Percentiles rank a stretch among this genome's conserved stretches.
phyloP scores from a whole-genome alignment of 1,140 invertebrate genomes.

The Kradibia gibbosae region DNA sequence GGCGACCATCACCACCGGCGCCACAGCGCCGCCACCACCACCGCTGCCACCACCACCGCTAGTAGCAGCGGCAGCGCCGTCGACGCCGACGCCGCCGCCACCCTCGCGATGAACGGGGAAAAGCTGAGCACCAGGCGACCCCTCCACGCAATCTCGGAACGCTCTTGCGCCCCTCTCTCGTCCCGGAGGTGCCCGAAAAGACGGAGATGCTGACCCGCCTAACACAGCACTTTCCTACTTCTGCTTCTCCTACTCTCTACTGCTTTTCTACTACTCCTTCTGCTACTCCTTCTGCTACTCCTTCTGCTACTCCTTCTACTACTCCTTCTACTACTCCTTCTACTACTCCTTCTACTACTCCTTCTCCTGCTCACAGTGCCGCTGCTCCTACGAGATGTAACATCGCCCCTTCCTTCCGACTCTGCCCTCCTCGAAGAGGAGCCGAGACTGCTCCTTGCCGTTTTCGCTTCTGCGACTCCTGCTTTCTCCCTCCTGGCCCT shows the following conservation, averaged over 20 bases:
- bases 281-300: slow-evolving; percentile 40
- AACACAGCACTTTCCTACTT: neutral
- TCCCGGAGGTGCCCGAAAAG: neutral
- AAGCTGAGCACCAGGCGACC: slow-evolving; percentile 47
- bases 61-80: neutral
- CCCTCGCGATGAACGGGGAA: slow-evolving; percentile 23
- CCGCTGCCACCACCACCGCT: slow-evolving; percentile 7
- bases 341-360: slow-evolving; percentile 41
- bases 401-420: slow-evolving; percentile 52
- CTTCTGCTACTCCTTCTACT: neutral
- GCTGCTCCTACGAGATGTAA: slow-evolving; percentile 1
- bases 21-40: slow-evolving; percentile 23
- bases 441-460: neutral
- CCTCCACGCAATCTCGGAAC: slow-evolving; percentile 10
- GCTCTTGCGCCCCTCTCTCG: neutral
- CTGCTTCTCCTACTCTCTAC: too few species aligned
- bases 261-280: slow-evolving; percentile 27
- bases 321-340: slow-evolving; percentile 28
- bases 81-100: slow-evolving; percentile 52
- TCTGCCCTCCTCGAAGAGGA: slow-evolving; percentile 1
- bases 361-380: neutral
- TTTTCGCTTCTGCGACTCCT: slow-evolving; percentile 50
- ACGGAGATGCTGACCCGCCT: neutral
- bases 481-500: slow-evolving; percentile 40
- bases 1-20: neutral